Evolutionary conservation across 2,113 vertebrate genomes (phyloP).

Genomic region (Gallinago jamesoni): DNA sequence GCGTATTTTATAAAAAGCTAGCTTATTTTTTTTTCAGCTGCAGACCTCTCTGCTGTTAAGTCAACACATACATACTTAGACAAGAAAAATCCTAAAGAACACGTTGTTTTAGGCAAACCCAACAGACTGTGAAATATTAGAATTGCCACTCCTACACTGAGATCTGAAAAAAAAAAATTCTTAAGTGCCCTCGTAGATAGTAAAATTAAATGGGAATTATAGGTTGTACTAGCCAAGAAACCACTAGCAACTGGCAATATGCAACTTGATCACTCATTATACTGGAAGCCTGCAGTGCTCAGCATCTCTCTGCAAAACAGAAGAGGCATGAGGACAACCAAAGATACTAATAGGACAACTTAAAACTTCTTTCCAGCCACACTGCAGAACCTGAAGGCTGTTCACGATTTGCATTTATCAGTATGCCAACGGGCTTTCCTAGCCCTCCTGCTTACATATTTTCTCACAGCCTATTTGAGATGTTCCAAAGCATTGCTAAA

Average conservation of each 20-base stretch:
- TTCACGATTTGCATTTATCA: neutral
- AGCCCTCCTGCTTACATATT: neutral
- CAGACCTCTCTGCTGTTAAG: neutral
- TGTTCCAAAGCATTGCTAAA: neutral
- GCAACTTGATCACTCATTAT: neutral
- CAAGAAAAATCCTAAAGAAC: neutral
- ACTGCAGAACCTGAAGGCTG: neutral
- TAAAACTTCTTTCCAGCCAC: neutral
- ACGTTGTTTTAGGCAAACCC: neutral
- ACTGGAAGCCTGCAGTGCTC: neutral
- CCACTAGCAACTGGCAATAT: neutral
- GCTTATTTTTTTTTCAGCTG: neutral
- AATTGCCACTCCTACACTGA: neutral
- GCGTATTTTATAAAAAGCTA: neutral
- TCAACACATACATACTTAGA: neutral
- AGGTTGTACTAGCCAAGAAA: neutral
- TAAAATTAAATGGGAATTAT: neutral
- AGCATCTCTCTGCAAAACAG: neutral
- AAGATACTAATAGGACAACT: neutral
- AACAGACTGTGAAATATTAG: neutral
- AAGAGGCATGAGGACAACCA: neutral
- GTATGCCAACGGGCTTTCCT: neutral
- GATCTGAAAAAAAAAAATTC: neutral
- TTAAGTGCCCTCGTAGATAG: fast-evolving
- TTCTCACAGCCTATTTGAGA: neutral